phyloP scores from a whole-genome alignment of 2,888 invertebrate species.

The Loripinus fragilis region DNA sequence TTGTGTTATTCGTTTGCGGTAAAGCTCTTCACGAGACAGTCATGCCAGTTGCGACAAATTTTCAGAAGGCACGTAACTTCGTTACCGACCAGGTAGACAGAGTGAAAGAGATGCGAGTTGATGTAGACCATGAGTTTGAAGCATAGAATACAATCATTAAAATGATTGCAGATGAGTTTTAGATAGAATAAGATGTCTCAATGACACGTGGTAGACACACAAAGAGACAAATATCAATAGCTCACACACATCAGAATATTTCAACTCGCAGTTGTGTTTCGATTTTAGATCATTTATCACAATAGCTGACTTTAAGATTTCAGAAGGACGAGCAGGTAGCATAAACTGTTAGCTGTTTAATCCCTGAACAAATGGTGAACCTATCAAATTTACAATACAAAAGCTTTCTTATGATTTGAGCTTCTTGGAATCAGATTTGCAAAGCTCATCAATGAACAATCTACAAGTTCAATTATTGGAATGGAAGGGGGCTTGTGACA shows the following conservation, averaged over 20 bases:
- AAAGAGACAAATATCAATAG: conserved; percentile 5
- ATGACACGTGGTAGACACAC: not conserved
- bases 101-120: not conserved
- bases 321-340: not conserved
- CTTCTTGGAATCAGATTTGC: conserved; percentile 1
- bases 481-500: no score
- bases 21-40: not conserved
- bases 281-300: conserved; percentile 1
- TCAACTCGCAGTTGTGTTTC: conserved; percentile 2
- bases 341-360: not conserved
- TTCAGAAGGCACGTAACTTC: conserved; percentile 2
- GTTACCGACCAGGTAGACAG: not conserved
- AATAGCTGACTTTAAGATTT: not conserved
- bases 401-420: not conserved
- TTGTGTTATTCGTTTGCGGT: not conserved
- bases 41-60: not conserved
- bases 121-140: conserved; percentile 4
- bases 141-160: not conserved
- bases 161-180: conserved; percentile 4
- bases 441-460: not conserved
- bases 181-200: conserved; percentile 2
- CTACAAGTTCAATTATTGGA: not conserved
- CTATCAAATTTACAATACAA: not conserved
- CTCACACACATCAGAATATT: not conserved
- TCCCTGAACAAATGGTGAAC: not conserved